Evolutionary conservation across 2,888 invertebrate genomes (phyloP), one percentile per base, ranked within the genome.

Genomic region (Arrhopalites spinosus): DNA sequence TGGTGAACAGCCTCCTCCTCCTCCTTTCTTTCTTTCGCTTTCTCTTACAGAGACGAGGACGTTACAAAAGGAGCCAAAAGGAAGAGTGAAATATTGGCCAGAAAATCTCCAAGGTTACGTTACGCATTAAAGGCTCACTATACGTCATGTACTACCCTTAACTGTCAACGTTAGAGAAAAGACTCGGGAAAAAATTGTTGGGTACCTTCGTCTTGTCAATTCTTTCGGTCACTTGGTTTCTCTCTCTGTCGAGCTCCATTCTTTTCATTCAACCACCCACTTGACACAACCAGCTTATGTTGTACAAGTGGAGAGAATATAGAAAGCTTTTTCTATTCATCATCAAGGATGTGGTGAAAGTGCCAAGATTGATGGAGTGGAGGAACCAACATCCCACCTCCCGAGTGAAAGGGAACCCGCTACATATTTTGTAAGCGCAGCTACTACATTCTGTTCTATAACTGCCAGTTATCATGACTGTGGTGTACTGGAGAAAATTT

Each of bases 111-210:
- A 61, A 75, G 77, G 72, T 78, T 74, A 73, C 53, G 71, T 70
- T 73, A 3, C 66, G 78, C 75, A 77, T 78, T 78, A 78, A 77
- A 73, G 77, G 75, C 75, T 77, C 70, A 74, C 73, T 75, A 75
- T 75, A 64, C 77, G 68, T 78, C 78, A 77, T 77, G 77, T 77
- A 61, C 71, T 73, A 63, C 43, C 63, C 47, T 20, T n/a, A n/a
- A 63, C 73, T 66, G 73, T 73, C 73, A 67, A 50, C 45, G 27
- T 66, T 63, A 64, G 45, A 73, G 36, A 36, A 36, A 36, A 11
- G 5, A 36, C n/a, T n/a, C n/a, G 36, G 11, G 36, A 36, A 11
- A 36, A 36, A 36, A 11, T 36, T 3, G 11, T 3, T 36, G 36
- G 3, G 36, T 36, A 50, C 29, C 71, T 56, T 71, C 56, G 59